A percentile compares a stretch with the other conserved stretches of the same genome.
phyloP scores from a whole-genome alignment of 2,113 vertebrate genomes.

The Alligator mississippiensis region DNA sequence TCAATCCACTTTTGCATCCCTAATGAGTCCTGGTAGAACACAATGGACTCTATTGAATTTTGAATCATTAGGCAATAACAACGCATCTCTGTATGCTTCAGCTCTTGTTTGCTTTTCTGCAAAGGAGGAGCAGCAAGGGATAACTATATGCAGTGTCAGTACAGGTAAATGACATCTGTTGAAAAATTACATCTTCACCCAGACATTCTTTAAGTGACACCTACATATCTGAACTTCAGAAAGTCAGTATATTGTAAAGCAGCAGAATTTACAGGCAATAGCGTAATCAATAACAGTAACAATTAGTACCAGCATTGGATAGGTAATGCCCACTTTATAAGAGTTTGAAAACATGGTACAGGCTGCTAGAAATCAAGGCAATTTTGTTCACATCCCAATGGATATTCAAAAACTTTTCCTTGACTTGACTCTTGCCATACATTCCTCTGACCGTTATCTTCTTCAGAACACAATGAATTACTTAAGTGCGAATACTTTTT shows the following conservation, averaged over 20 bases:
- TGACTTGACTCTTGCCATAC: background rate
- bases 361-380: background rate
- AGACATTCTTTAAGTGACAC: constrained; percentile 37
- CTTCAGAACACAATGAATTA: background rate
- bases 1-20: background rate
- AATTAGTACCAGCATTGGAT: constrained; percentile 38
- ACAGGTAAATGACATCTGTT: constrained; percentile 62
- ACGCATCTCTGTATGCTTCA: background rate
- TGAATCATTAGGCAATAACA: constrained; percentile 59
- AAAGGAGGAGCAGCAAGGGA: constrained; percentile 10
- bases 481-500: background rate
- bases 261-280: constrained; percentile 42
- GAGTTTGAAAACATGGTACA: background rate
- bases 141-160: constrained; percentile 15
- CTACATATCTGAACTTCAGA: constrained; percentile 4
- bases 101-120: constrained; percentile 4
- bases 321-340: background rate
- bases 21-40: constrained; percentile 24
- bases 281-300: constrained; percentile 52
- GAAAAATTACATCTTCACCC: constrained; percentile 41
- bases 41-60: background rate
- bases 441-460: background rate
- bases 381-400: background rate
- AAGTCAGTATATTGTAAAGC: constrained; percentile 27
- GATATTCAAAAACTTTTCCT: background rate